Evolutionary conservation across 2,113 vertebrate species (phyloP), one percentile per base, ranked within the genome.

Genomic region (Gobius niger): DNA sequence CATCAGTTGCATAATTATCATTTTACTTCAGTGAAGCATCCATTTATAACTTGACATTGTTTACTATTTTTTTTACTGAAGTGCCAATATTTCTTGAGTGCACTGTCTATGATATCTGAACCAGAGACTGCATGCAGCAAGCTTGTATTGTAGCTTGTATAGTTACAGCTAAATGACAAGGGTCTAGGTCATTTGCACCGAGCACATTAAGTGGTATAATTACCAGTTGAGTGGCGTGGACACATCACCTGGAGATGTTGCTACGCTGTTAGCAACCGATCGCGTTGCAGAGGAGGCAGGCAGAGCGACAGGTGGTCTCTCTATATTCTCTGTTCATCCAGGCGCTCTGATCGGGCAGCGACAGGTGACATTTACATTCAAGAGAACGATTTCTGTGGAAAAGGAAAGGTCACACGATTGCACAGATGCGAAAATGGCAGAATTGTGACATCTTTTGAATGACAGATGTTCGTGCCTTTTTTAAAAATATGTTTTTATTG

Each of bases 301-400:
- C 76, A 73, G 61, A 24, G 66, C 51, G 41, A 81, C 84, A 83
- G 83, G 70, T 87, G 87, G 73, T 65, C 79, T 70, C 61, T n/a
- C 67, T 57, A 63, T 57, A 50, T 79, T 85, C 60, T 57, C 70
- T 24, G 72, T 77, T 80, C 18, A 63, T 73, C 47, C 6, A 10
- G 19, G 67, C 72, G 75, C 70, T 24, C 60, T 61, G 59, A 65
- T 85, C 66, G 9, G 7, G 52, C 67, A 40, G 70, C 83, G 81
- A 76, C 69, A 64, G 81, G 65, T 85, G 86, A 87, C 88, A 86
- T 89, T 88, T 85, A 77, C 4, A 15, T 59, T 73, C 47, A 65
- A 75, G 70, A 68, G 68, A 34, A 34, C 24, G 73, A 64, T 63
- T 72, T 72, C 61, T 68, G 61, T 67, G 73, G 56, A 72, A 73